A percentile compares a stretch with the other conserved stretches of the same genome.
phyloP scores from a whole-genome alignment of 2,888 invertebrate species.

The Melolontha melolontha region DNA sequence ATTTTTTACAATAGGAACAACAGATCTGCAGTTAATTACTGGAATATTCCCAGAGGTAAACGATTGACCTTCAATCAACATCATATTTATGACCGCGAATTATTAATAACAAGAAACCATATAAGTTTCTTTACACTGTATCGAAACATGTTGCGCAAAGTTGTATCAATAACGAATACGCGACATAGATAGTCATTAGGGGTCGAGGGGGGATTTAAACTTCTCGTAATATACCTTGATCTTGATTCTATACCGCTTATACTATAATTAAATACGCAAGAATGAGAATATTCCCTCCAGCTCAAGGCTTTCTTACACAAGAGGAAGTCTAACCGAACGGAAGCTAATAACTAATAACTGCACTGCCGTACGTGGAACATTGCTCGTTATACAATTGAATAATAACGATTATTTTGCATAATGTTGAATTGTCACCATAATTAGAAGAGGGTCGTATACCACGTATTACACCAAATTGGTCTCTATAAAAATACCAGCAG shows the following conservation, averaged over 20 bases:
- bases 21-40: too few species aligned
- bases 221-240: constrained; percentile 5
- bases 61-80: neutral
- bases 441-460: neutral
- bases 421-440: constrained; percentile 8
- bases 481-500: too few species aligned
- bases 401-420: constrained; percentile 32
- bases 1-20: too few species aligned
- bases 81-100: too few species aligned
- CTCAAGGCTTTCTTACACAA: constrained; percentile 18
- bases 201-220: neutral
- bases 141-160: neutral
- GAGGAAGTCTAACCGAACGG: constrained; percentile 28
- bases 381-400: constrained; percentile 20
- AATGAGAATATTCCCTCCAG: neutral
- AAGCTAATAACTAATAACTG: constrained; percentile 19
- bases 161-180: neutral
- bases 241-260: constrained; percentile 11
- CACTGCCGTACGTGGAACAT: constrained; percentile 8
- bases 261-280: constrained; percentile 19
- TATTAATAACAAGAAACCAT: too few species aligned
- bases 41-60: constrained; percentile 2
- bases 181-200: neutral
- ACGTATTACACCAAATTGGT: neutral
- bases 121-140: too few species aligned